These are phyloP conservation scores for Pantherophis guttatus DNA, from an alignment of 2,113 vertebrate genomes.

Conservation along the genomic window DNA sequence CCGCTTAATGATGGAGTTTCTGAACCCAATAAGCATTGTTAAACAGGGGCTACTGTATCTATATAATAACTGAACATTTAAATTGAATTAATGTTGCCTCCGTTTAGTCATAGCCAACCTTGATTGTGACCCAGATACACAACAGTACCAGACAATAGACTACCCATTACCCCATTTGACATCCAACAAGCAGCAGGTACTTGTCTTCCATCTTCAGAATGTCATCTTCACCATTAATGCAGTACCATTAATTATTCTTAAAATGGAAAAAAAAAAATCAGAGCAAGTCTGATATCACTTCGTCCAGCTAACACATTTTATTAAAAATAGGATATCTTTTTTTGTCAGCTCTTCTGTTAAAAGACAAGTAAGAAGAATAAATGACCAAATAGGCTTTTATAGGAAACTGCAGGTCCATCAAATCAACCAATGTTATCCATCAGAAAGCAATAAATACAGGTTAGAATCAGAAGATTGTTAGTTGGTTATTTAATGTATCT, in stretches of 20 bases:
- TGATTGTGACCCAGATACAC: background rate
- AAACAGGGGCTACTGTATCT: background rate
- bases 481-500: constrained; percentile 36
- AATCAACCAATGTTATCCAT: background rate
- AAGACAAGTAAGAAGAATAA: background rate
- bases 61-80: background rate
- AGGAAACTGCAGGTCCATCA: background rate
- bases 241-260: background rate
- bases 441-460: background rate
- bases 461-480: background rate
- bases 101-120: background rate
- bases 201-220: background rate
- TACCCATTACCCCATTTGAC: background rate
- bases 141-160: background rate
- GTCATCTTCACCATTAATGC: background rate
- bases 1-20: background rate
- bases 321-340: background rate
- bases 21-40: background rate
- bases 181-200: background rate
- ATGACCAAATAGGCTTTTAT: background rate
- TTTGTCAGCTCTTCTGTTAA: background rate
- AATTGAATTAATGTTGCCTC: background rate
- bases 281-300: background rate
- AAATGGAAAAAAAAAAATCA: background rate
- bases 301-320: background rate